Conservation (phyloP, 2,797 vertebrate species). For the Tiaroga cobitis region DNA sequence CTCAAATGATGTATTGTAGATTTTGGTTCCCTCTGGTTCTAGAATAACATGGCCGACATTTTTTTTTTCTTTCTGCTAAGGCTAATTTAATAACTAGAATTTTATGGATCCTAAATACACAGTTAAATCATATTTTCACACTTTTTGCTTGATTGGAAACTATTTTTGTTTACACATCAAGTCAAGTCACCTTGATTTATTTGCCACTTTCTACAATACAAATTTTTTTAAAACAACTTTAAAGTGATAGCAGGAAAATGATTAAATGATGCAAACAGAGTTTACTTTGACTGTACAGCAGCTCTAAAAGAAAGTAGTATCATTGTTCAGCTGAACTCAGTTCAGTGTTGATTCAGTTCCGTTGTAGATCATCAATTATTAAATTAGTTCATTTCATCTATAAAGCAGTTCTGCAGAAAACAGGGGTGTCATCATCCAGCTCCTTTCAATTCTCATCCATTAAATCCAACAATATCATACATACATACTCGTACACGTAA, state of each 20-base stretch:
- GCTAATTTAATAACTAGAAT: not conserved
- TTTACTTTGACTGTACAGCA: too few species aligned
- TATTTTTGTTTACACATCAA: too few species aligned
- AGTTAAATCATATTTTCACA: not conserved
- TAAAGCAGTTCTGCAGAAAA: not conserved
- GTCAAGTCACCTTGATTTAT: not conserved
- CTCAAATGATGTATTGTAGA: not conserved
- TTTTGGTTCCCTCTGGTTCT: too few species aligned
- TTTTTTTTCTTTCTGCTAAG: not conserved
- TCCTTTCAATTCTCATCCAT: not conserved
- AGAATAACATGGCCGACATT: not conserved
- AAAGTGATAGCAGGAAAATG: too few species aligned
- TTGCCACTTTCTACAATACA: too few species aligned
- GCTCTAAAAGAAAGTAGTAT: not conserved
- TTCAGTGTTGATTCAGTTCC: not conserved
- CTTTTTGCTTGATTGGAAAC: not conserved
- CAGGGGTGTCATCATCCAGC: not conserved
- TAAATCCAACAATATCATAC: not conserved
- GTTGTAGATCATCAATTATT: not conserved
- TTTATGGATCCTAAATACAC: not conserved
- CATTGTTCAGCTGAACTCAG: not conserved
- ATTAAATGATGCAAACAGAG: too few species aligned
- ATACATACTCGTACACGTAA: not conserved
- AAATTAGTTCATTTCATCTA: not conserved
- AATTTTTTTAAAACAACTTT: too few species aligned